A percentile compares a stretch with the other conserved stretches of the same genome.
Evolutionary conservation across 2,113 vertebrate species (phyloP).

Genomic region (Mastomys coucha): DNA sequence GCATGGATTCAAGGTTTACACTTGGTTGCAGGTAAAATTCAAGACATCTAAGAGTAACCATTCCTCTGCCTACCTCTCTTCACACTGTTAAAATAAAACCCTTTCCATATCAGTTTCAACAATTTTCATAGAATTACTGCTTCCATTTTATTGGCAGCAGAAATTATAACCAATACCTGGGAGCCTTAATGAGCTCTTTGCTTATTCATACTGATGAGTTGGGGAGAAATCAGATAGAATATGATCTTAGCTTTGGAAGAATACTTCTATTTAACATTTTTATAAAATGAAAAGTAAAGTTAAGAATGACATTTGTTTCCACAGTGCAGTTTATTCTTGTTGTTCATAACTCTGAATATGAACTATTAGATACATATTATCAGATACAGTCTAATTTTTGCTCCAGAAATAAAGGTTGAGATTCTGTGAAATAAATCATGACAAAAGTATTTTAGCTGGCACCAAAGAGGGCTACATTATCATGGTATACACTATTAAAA

Average conservation of each 20-base stretch:
- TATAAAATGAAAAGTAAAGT: not conserved
- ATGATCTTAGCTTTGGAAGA: not conserved
- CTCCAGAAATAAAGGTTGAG: slow-evolving; percentile 14
- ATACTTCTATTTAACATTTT: not conserved
- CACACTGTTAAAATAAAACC: not conserved
- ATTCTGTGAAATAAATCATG: slow-evolving; percentile 8
- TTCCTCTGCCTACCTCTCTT: not conserved
- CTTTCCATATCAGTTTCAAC: not conserved
- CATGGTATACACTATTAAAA: not conserved
- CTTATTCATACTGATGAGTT: slow-evolving; percentile 37
- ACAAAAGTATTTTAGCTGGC: not conserved
- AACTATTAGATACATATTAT: not conserved
- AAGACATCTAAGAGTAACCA: not conserved
- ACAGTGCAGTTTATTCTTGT: not conserved
- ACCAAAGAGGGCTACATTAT: not conserved
- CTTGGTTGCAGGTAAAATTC: not conserved
- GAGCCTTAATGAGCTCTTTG: not conserved
- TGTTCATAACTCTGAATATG: not conserved
- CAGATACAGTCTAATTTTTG: not conserved
- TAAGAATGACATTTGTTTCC: slow-evolving; percentile 22
- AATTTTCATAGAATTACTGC: slow-evolving; percentile 40
- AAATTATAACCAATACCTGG: not conserved
- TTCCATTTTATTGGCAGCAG: slow-evolving; percentile 38
- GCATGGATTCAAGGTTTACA: not conserved
- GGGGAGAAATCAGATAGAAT: not conserved